Evolutionary conservation across 2,888 invertebrate genomes (phyloP).

Genomic region (Morpho deidamia): DNA sequence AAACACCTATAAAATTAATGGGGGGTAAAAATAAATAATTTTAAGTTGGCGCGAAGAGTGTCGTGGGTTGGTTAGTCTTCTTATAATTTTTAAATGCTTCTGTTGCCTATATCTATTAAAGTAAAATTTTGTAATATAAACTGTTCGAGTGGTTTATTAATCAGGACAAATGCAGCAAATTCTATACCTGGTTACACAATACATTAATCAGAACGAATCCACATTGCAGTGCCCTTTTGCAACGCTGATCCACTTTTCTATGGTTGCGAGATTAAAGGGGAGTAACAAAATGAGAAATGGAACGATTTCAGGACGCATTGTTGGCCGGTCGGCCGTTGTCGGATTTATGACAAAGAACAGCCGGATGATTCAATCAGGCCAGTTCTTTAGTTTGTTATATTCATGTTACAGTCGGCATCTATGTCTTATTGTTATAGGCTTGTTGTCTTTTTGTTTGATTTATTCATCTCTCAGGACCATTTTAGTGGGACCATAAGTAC

Average conservation of each 20-base stretch:
- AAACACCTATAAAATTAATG: no score
- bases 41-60: no score
- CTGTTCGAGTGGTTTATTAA: conserved; percentile 9
- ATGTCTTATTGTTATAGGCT: conserved; percentile 62
- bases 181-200: conserved; percentile 40
- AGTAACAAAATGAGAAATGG: conserved; percentile 78
- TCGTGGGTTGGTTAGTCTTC: no score
- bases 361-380: conserved; percentile 76
- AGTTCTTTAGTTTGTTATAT: conserved; percentile 77
- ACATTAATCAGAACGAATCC: conserved; percentile 70
- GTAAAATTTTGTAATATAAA: not conserved
- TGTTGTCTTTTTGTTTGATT: conserved; percentile 46
- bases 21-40: no score
- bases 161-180: conserved; percentile 17
- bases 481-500: conserved; percentile 20
- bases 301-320: conserved; percentile 77
- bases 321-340: conserved; percentile 71
- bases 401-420: conserved; percentile 63
- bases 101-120: no score
- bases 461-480: conserved; percentile 23
- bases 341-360: conserved; percentile 78
- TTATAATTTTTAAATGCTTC: no score
- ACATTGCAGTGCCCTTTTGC: conserved; percentile 73
- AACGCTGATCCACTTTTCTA: conserved; percentile 75
- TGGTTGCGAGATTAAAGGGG: conserved; percentile 77